Conservation (phyloP, 2,113 vertebrate genomes). For the Narcine bancroftii region DNA sequence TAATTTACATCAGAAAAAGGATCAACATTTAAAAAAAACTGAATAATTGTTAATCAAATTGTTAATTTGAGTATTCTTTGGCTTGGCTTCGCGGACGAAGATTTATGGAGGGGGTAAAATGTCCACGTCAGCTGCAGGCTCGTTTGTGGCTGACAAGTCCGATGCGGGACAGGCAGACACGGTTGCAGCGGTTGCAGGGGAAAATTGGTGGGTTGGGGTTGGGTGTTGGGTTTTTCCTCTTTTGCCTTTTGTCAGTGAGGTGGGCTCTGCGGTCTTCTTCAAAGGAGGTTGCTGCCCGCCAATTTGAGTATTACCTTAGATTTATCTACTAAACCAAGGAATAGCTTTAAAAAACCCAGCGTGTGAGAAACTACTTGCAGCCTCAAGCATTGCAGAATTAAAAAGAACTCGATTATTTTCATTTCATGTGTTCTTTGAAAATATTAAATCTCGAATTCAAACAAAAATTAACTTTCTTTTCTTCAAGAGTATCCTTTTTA, state of each 20-base stretch:
- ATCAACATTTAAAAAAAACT: neutral
- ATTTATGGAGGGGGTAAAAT: too few species aligned
- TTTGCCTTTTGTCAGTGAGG: too few species aligned
- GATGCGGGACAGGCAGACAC: too few species aligned
- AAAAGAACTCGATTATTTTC: neutral
- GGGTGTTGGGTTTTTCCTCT: too few species aligned
- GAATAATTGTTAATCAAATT: neutral
- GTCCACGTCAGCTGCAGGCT: too few species aligned
- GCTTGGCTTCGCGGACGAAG: too few species aligned
- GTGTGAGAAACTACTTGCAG: neutral
- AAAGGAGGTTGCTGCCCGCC: too few species aligned
- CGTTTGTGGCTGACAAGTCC: too few species aligned
- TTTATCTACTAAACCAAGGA: neutral
- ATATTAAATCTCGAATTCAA: constrained; percentile 1
- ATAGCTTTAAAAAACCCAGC: neutral
- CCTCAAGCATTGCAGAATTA: neutral
- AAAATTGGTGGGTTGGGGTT: too few species aligned
- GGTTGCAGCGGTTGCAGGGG: too few species aligned
- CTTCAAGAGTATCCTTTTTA: neutral
- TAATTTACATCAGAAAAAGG: neutral
- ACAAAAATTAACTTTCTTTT: neutral
- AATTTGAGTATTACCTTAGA: neutral
- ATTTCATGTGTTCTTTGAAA: neutral
- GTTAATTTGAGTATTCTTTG: too few species aligned
- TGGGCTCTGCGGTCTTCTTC: too few species aligned